A percentile compares a stretch with the other conserved stretches of the same genome.
These are phyloP conservation scores for Psittacula derbiana DNA, from an alignment of 2,797 vertebrate species.

Conservation along the genomic window DNA sequence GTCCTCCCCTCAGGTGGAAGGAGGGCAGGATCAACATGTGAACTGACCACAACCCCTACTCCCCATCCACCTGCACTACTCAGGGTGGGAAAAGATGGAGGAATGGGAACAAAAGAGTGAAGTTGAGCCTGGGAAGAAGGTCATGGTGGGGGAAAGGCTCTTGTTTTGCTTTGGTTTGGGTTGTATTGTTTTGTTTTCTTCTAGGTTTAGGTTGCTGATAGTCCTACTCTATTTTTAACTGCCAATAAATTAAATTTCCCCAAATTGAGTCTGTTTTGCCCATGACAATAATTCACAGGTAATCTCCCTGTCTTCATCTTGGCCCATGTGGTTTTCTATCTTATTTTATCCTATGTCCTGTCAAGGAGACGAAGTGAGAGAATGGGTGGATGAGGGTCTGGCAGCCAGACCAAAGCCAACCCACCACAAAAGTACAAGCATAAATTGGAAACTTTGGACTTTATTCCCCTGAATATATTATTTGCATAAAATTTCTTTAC, in stretches of 20 bases:
- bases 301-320: background rate
- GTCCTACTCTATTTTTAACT: background rate
- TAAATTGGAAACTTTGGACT: background rate
- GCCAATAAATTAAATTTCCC: background rate
- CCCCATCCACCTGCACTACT: rapidly evolving
- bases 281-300: background rate
- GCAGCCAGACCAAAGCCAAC: background rate
- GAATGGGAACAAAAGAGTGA: background rate
- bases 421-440: background rate
- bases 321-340: background rate
- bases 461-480: background rate
- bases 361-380: rapidly evolving
- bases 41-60: rapidly evolving
- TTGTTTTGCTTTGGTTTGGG: background rate
- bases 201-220: background rate
- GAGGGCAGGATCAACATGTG: background rate
- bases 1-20: background rate
- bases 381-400: background rate
- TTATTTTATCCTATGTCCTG: background rate
- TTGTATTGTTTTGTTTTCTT: background rate
- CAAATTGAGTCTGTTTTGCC: background rate
- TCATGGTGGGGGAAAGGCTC: rapidly evolving
- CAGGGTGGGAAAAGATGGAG: rapidly evolving
- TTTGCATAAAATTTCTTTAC: background rate
- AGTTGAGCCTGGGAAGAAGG: background rate